Percentiles rank a stretch among this genome's conserved stretches.
Evolutionary conservation across 2,888 invertebrate genomes (phyloP).

Genomic region (Drosophila anceps): DNA sequence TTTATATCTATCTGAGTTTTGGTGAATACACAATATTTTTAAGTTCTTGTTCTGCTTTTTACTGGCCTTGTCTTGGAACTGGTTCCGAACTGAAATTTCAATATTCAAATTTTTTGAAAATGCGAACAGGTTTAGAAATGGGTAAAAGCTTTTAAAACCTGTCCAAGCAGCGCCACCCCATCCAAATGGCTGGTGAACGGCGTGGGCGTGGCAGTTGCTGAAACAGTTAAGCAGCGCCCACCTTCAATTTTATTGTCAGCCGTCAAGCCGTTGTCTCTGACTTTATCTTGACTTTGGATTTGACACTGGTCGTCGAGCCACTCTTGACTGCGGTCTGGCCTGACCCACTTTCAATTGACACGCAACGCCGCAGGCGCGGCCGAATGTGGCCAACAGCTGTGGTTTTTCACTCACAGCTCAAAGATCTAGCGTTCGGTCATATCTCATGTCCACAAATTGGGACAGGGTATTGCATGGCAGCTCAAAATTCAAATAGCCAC

Average conservation of each 20-base stretch:
- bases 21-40: constrained; percentile 18
- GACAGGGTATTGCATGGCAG: constrained; percentile 8
- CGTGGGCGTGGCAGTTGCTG: constrained; percentile 47
- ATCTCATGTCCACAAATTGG: constrained; percentile 11
- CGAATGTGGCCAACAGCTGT: constrained; percentile 28
- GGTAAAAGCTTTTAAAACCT: constrained; percentile 35
- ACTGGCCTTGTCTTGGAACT: constrained; percentile 33
- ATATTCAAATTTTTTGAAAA: constrained; percentile 39
- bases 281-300: constrained; percentile 44
- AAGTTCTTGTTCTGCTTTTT: constrained; percentile 22
- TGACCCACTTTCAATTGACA: constrained; percentile 56
- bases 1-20: constrained; percentile 34
- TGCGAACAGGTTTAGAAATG: constrained; percentile 51
- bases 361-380: constrained; percentile 35
- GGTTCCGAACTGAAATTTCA: constrained; percentile 35
- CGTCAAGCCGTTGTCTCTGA: constrained; percentile 19
- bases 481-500: constrained; percentile 1
- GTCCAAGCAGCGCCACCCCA: constrained; percentile 31
- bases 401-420: constrained; percentile 38
- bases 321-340: constrained; percentile 41
- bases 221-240: constrained; percentile 35
- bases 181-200: background rate
- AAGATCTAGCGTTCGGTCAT: constrained; percentile 18
- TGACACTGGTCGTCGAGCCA: constrained; percentile 24
- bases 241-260: constrained; percentile 8